Percentiles rank a stretch among this genome's conserved stretches.
Conservation (phyloP, 2,888 invertebrate genomes). For the Agonopterix alstromeriana region DNA sequence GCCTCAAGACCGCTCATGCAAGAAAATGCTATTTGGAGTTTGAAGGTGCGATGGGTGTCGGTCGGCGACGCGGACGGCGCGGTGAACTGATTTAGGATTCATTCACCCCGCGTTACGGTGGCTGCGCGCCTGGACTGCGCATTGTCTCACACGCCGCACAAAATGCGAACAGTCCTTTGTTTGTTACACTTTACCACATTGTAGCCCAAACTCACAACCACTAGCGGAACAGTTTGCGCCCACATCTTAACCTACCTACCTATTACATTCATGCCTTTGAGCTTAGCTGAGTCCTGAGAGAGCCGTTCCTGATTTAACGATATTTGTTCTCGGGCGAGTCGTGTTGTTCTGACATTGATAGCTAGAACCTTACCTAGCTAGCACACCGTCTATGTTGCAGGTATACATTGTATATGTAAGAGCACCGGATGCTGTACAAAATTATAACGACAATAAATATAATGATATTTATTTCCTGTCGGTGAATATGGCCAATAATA, state of each 20-base stretch:
- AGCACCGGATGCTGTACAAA: constrained; percentile 2
- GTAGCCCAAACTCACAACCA: constrained; percentile 39
- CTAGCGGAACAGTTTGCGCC: constrained; percentile 54
- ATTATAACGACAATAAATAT: constrained; percentile 1
- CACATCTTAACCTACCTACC: constrained; percentile 43
- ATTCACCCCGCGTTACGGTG: constrained; percentile 67
- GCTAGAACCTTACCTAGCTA: constrained; percentile 26
- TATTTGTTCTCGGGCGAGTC: constrained; percentile 51
- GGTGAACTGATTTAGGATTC: constrained; percentile 62
- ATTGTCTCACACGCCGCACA: constrained; percentile 55
- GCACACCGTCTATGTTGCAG: constrained; percentile 10
- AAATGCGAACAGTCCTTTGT: constrained; percentile 68
- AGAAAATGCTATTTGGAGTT: constrained; percentile 10
- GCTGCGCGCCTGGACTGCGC: constrained; percentile 51
- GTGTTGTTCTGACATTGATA: constrained; percentile 38
- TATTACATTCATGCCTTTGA: background rate
- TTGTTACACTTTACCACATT: constrained; percentile 56
- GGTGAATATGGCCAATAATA: constrained; percentile 20
- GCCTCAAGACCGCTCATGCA: constrained; percentile 9
- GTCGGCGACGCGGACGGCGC: constrained; percentile 24
- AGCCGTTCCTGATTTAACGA: constrained; percentile 43
- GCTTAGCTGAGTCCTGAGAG: constrained; percentile 6
- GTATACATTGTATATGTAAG: background rate
- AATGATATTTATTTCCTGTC: constrained; percentile 23
- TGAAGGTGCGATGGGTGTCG: constrained; percentile 15